Base-by-base conservation (phyloP, 2,797 vertebrate species). In the Halcyon badia region DNA sequence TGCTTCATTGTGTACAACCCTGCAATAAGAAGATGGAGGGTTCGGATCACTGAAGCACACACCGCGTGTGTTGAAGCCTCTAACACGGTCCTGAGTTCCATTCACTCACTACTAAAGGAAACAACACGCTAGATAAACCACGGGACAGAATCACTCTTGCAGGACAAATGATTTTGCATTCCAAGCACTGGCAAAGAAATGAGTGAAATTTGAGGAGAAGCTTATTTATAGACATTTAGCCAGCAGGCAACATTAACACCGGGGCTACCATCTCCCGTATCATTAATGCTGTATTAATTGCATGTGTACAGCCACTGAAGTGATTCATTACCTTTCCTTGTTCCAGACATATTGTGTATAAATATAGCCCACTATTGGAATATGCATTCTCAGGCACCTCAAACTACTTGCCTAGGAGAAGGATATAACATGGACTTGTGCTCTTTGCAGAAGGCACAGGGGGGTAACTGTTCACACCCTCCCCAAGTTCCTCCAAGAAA, bases 1-100 rank as follows among this genome's bases (percentile, higher is more conserved):
- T 95, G 98, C 98, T 93, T 98, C 98, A 72, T 97, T 81, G 87
- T 98, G 98, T 71, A 98, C 97, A 21, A 96, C 83, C 96, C 98
- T 98, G 72, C 33, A 87, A 62, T 1, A 16, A 39, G 57, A 51
- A 75, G 52, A 80, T 30, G 64, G 16, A 21, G 46, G 21, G 24
- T 2, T 24, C 42, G 49, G 58, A 39, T 49, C 41, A 3, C 33
- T 28, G 20, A 42, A 86, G 65, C 56, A 28, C 41, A 6, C 31
- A 1, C 26, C 1, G 2, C 6, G 0, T n/a, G 39, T n/a, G 81
- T 41, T 41, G 54, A 35, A 73, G 61, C 31, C 65, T 75, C 39
- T 52, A 66, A 7, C 41, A 19, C 0, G 0, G 58, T 39, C 26
- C 26, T 0, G 1, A 61, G 49, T n/a, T 51, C 48, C 18, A 3